Evolutionary conservation across 1,140 invertebrate genomes (phyloP), one percentile per base, ranked within the genome.

Genomic region (Solenopsis fugax): DNA sequence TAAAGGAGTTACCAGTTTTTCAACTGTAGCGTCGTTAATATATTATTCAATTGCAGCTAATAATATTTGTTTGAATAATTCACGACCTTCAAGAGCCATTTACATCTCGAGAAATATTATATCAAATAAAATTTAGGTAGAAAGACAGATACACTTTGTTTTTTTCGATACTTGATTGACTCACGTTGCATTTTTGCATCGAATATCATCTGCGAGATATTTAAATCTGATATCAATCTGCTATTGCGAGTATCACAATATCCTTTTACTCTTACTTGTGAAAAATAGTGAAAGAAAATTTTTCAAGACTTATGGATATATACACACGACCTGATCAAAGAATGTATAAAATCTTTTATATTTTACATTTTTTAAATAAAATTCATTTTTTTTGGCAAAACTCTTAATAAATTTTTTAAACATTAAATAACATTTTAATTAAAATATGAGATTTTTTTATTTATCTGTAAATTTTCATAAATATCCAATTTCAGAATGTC

Each of bases 351-450:
- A 41, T 41, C 7, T 41, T 41, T 71, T 24, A 54, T n/a, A 52
- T 54, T 52, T 34, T 29, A 29, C n/a, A 6, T 37, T 72, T 64
- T 64, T 34, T 2, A 72, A 37, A 72, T 54, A 54, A 72, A 6
- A 72, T 21, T 54, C 10, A 72, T 54, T 13, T n/a, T 34, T n/a
- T 54, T n/a, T 24, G 34, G 29, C 24, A 54, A 54, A 29, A 56
- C 18, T 56, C 2, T 21, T 34, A 0, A 3, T 6, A 73, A 10
- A 56, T 41, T 73, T 50, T 37, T 56, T 18, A 1, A 29, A 29
- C 2, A 10, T 5, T 16, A 72, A 72, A 73, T 73, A 12, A 54
- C 5, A n/a, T 73, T 73, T 56, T 72, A 72, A 73, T 73, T 56
- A 41, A 72, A 73, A 16, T 73, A 37, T 72, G 24, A 6, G 13